phyloP scores from a whole-genome alignment of 2,888 invertebrate genomes.

The Drosophila engyochracea region DNA sequence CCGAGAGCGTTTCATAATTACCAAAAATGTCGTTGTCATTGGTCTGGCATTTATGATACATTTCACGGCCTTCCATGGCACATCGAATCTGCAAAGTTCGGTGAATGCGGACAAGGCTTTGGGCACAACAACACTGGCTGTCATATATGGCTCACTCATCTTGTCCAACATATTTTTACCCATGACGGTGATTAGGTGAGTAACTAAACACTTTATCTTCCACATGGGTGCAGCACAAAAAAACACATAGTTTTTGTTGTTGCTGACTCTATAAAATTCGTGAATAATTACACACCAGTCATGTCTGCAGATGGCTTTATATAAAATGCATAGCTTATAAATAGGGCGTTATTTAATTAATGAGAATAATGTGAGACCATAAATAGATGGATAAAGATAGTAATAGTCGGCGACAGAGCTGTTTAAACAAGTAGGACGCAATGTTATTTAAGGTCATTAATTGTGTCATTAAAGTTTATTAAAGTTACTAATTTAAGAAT shows the following conservation, averaged over 20 bases:
- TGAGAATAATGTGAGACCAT: not conserved
- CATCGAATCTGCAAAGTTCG: slow-evolving; percentile 93
- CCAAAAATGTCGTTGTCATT: slow-evolving; percentile 93
- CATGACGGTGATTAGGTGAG: slow-evolving; percentile 92
- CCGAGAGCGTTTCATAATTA: slow-evolving; percentile 91
- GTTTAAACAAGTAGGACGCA: not conserved
- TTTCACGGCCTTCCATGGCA: slow-evolving; percentile 96
- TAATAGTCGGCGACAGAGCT: not conserved
- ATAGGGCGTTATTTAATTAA: not conserved
- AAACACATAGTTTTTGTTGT: not conserved
- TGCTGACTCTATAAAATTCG: not conserved
- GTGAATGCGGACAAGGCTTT: slow-evolving; percentile 93
- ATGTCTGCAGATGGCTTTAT: not conserved
- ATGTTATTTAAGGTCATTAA: not conserved
- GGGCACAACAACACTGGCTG: slow-evolving; percentile 93
- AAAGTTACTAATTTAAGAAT: not conserved
- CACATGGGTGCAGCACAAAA: slow-evolving; percentile 6
- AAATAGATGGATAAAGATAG: not conserved
- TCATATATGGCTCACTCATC: slow-evolving; percentile 95
- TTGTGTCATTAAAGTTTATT: not conserved
- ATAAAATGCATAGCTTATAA: not conserved
- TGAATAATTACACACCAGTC: slow-evolving; percentile 9
- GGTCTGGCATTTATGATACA: slow-evolving; percentile 96
- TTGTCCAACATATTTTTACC: slow-evolving; percentile 96
- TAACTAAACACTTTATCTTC: slow-evolving; percentile 31